These are phyloP conservation scores for Brachyptera risi DNA, from an alignment of 2,888 invertebrate genomes.

Conservation along the genomic window DNA sequence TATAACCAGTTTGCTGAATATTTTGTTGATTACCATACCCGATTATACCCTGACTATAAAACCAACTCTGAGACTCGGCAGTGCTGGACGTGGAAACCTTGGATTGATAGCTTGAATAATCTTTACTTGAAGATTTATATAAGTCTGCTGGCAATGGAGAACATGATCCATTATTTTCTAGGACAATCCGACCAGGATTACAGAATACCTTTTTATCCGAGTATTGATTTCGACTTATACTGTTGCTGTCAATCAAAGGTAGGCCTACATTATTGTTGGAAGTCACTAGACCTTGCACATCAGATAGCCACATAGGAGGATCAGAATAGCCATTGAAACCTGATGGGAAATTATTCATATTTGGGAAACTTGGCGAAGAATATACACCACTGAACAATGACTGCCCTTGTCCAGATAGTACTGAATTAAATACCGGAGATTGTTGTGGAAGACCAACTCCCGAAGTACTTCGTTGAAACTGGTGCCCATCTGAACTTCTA, in stretches of 20 bases:
- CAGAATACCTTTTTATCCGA: conserved; percentile 22
- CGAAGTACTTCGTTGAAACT: conserved; percentile 1
- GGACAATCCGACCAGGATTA: conserved; percentile 24
- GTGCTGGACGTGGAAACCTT: conserved; percentile 18
- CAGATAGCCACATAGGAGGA: conserved; percentile 29
- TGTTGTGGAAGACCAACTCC: conserved; percentile 25
- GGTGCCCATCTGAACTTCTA: background rate
- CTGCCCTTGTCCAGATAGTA: conserved; percentile 26
- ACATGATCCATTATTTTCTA: conserved; percentile 25
- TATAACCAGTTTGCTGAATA: conserved; percentile 24
- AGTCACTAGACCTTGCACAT: conserved; percentile 22
- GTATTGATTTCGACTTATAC: conserved; percentile 20
- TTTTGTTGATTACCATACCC: conserved; percentile 22
- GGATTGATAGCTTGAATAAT: conserved; percentile 17
- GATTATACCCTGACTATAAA: conserved; percentile 26
- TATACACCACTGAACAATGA: conserved; percentile 29
- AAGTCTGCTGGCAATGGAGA: conserved; percentile 25
- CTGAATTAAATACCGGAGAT: conserved; percentile 28
- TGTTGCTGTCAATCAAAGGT: conserved; percentile 19
- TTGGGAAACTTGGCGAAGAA: conserved; percentile 24
- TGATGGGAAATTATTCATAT: conserved; percentile 27
- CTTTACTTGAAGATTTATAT: conserved; percentile 28
- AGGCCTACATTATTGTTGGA: conserved; percentile 2
- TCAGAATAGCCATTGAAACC: conserved; percentile 28
- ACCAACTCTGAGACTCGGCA: conserved; percentile 30